A percentile compares a stretch with the other conserved stretches of the same genome.
phyloP scores from a whole-genome alignment of 2,888 invertebrate species.

The Erebia epiphron region DNA sequence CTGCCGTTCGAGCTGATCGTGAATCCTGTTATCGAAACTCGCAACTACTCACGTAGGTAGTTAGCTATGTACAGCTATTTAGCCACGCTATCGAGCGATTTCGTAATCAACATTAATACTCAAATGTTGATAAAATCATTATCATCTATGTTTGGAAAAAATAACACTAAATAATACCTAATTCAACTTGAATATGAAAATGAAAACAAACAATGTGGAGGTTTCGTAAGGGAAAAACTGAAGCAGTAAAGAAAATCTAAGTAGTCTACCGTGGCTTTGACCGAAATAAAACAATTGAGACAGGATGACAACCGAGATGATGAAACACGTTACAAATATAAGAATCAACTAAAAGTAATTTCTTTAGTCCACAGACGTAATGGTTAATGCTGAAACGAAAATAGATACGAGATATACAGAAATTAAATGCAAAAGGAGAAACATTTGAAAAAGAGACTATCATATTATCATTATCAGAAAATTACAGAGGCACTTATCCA shows the following conservation, averaged over 20 bases:
- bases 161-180: too few relatives aligned
- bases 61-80: not conserved
- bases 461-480: constrained; percentile 12
- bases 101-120: not conserved
- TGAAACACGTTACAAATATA: not conserved
- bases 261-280: too few relatives aligned
- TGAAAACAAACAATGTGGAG: too few relatives aligned
- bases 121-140: not conserved
- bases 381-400: not conserved
- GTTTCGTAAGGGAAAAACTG: too few relatives aligned
- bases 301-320: too few relatives aligned
- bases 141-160: not conserved
- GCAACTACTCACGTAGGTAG: not conserved
- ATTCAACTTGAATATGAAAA: too few relatives aligned
- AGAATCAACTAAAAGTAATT: not conserved
- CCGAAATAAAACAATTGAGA: too few relatives aligned
- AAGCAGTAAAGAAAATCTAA: too few relatives aligned
- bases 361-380: not conserved
- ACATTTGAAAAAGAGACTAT: not conserved
- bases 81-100: not conserved
- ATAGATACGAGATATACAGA: not conserved
- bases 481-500: constrained; percentile 32
- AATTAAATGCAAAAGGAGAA: not conserved
- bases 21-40: not conserved
- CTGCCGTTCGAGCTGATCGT: not conserved